A percentile compares a stretch with the other conserved stretches of the same genome.
Evolutionary conservation across 2,888 invertebrate genomes (phyloP).

Genomic region (Platycheirus albimanus): DNA sequence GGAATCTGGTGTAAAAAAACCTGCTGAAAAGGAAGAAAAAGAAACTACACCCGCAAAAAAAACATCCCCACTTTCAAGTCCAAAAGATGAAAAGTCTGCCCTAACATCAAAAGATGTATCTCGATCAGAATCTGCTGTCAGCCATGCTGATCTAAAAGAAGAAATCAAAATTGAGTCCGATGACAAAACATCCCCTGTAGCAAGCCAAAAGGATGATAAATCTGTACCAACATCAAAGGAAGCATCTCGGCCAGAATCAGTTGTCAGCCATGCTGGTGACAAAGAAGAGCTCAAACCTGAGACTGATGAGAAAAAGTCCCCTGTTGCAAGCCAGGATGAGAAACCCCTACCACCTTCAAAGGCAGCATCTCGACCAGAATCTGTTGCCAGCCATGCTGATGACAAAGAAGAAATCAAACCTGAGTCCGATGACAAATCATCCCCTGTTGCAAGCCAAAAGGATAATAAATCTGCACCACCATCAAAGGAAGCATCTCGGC

Average conservation of each 20-base stretch:
- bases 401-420: background rate
- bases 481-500: background rate
- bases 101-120: slow-evolving; percentile 75
- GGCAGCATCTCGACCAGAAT: background rate
- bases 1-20: slow-evolving; percentile 59
- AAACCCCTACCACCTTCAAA: background rate
- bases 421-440: background rate
- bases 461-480: background rate
- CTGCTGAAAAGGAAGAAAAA: slow-evolving; percentile 16
- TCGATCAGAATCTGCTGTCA: slow-evolving; percentile 78
- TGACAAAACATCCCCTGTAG: slow-evolving; percentile 16
- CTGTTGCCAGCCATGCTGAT: slow-evolving; percentile 23
- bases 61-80: slow-evolving; percentile 61
- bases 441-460: background rate
- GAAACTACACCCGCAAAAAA: slow-evolving; percentile 51
- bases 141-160: slow-evolving; percentile 64
- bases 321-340: slow-evolving; percentile 17
- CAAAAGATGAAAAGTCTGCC: slow-evolving; percentile 60
- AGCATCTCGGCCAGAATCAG: slow-evolving; percentile 68
- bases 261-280: slow-evolving; percentile 47
- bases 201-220: slow-evolving; percentile 41
- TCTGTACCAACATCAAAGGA: slow-evolving; percentile 36
- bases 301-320: slow-evolving; percentile 43
- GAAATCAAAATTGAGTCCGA: background rate
- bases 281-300: slow-evolving; percentile 57